Evolutionary conservation across 1,140 invertebrate genomes (phyloP).

Genomic region (Diprion similis): DNA sequence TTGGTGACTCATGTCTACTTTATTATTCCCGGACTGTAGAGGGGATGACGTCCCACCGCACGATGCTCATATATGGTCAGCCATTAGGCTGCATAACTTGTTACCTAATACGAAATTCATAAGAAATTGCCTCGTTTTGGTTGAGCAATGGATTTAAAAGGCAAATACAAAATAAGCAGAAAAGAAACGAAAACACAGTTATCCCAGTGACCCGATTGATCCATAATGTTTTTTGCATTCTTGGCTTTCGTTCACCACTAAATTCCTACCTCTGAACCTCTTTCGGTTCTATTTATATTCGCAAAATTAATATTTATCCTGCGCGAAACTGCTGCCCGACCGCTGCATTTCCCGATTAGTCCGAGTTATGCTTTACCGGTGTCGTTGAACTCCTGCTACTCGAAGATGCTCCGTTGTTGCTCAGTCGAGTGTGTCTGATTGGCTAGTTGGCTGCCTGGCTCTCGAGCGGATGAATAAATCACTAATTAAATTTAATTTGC

Average conservation of each 20-base stretch:
- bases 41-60: constrained; percentile 42
- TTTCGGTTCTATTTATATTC: too few species aligned
- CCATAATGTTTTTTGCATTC: too few species aligned
- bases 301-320: not conserved
- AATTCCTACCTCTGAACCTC: too few species aligned
- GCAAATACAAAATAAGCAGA: not conserved
- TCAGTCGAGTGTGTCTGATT: not conserved
- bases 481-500: constrained; percentile 2
- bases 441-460: not conserved
- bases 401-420: not conserved
- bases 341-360: not conserved
- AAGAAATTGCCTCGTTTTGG: not conserved
- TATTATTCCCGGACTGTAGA: constrained; percentile 24
- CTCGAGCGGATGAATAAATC: not conserved
- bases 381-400: not conserved
- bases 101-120: constrained; percentile 4
- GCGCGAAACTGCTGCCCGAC: too few species aligned
- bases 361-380: not conserved
- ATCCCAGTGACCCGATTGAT: not conserved
- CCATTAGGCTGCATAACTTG: constrained; percentile 28
- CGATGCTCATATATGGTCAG: constrained; percentile 54
- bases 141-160: not conserved
- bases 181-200: not conserved
- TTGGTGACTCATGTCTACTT: constrained; percentile 52
- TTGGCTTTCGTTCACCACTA: too few species aligned